Conservation (phyloP, 2,797 vertebrate genomes). For the Sternarchorhynchus goeldii region DNA sequence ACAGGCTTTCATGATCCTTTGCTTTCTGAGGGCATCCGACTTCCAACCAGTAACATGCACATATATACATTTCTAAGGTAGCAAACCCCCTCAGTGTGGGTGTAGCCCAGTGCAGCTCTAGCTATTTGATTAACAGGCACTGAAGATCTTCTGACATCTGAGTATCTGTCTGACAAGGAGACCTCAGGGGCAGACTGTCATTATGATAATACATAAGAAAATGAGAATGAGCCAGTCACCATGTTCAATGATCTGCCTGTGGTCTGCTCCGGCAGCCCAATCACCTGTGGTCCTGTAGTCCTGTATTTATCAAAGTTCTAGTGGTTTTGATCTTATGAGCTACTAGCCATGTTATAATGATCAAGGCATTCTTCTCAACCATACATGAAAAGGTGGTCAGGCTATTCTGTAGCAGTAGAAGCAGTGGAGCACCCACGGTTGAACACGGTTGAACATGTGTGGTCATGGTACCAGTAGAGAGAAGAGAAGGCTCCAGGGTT, state of each 20-base stretch:
- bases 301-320: too few relatives aligned
- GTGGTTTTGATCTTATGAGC: too few relatives aligned
- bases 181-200: neutral
- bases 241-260: neutral
- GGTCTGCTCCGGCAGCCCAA: neutral
- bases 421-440: too few relatives aligned
- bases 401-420: too few relatives aligned
- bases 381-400: too few relatives aligned
- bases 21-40: constrained; percentile 11
- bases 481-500: too few relatives aligned
- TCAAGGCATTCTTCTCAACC: neutral
- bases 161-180: neutral
- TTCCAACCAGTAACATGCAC: neutral
- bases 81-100: neutral
- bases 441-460: too few relatives aligned
- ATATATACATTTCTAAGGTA: constrained; percentile 1
- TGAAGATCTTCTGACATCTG: too few relatives aligned
- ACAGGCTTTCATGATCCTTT: constrained; percentile 19
- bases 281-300: too few relatives aligned
- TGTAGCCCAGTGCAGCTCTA: constrained; percentile 13
- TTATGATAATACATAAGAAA: constrained; percentile 11
- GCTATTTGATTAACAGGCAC: constrained; percentile 9
- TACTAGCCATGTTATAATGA: neutral
- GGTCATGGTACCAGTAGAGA: too few relatives aligned
- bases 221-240: constrained; percentile 3